phyloP scores from a whole-genome alignment of 2,888 invertebrate species.

The Alentia gelatinosa region DNA sequence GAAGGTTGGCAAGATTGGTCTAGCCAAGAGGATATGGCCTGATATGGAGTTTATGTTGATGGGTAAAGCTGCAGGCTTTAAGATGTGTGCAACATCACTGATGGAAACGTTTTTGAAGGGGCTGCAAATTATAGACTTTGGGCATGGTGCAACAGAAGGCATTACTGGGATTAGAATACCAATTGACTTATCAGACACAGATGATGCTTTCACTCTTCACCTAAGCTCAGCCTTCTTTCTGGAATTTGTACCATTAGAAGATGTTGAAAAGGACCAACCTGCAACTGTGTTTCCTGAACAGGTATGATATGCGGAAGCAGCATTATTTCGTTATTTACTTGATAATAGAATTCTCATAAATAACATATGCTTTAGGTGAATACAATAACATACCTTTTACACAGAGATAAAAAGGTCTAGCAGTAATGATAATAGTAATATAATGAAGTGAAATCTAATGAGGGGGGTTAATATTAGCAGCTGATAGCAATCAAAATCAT shows the following conservation, averaged over 20 bases:
- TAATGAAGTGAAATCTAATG: no score
- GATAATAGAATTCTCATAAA: no score
- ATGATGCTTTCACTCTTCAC: neutral
- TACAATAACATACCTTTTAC: no score
- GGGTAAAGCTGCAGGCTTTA: constrained; percentile 16
- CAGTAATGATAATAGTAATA: no score
- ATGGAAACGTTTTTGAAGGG: neutral
- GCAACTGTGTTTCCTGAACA: neutral
- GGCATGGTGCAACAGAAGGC: constrained; percentile 29
- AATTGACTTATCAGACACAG: neutral
- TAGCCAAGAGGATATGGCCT: constrained; percentile 32
- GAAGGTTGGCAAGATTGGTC: neutral
- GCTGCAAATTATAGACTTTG: neutral
- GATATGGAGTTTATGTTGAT: constrained; percentile 11
- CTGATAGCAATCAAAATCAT: no score
- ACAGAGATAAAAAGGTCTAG: no score
- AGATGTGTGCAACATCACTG: neutral
- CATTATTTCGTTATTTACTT: no score
- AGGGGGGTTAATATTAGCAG: no score
- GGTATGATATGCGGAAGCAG: no score
- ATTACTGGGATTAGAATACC: neutral
- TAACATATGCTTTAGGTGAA: no score
- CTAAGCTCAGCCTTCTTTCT: neutral
- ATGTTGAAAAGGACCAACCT: constrained; percentile 2
- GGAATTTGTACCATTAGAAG: constrained; percentile 16